Percentiles rank a stretch among this genome's conserved stretches.
Conservation (phyloP, 2,888 invertebrate species). For the Agrotis puta region DNA sequence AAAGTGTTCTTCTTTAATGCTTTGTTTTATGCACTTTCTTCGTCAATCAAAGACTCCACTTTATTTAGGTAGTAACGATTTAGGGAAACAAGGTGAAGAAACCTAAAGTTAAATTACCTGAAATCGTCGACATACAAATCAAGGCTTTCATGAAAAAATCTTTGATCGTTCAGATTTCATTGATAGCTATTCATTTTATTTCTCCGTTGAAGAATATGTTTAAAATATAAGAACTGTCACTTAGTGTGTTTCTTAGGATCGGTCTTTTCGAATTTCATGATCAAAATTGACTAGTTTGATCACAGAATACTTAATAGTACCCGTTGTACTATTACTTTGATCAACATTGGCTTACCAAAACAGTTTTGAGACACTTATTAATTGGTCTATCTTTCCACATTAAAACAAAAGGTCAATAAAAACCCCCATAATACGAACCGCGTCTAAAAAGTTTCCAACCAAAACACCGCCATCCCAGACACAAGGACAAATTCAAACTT, state of each 20-base stretch:
- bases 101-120: background rate
- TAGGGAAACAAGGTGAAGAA: background rate
- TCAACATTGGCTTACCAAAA: background rate
- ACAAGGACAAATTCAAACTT: slow-evolving; percentile 69
- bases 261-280: background rate
- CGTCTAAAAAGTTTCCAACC: slow-evolving; percentile 40
- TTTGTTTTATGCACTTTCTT: slow-evolving; percentile 1
- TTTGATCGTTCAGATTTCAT: background rate
- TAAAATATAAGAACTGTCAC: background rate
- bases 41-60: background rate
- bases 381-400: background rate
- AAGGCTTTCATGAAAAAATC: background rate
- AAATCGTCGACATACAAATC: background rate
- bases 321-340: background rate
- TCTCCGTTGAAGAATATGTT: background rate
- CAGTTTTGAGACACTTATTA: background rate
- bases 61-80: background rate
- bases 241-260: background rate
- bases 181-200: slow-evolving; percentile 7
- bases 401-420: slow-evolving; percentile 15
- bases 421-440: background rate
- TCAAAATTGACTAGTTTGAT: background rate
- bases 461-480: slow-evolving; percentile 55
- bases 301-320: too few species aligned
- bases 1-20: slow-evolving; percentile 19